Evolutionary conservation across 2,797 vertebrate genomes (phyloP).

Genomic region (Pseudochromis fuscus): DNA sequence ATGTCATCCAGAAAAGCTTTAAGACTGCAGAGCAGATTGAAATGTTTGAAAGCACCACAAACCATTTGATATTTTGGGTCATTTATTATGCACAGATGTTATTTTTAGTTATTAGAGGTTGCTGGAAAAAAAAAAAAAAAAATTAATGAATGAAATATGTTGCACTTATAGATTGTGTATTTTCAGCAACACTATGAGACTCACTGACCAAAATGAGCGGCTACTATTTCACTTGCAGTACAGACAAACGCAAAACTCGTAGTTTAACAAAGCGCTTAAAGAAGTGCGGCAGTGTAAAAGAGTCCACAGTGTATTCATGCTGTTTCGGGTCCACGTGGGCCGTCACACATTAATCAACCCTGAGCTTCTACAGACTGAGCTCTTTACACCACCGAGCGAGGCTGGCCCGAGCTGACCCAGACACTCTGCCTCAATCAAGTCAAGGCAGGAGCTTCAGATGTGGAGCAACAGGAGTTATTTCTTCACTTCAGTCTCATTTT

Average conservation of each 20-base stretch:
- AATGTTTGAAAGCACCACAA: constrained; percentile 28
- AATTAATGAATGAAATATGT: not conserved
- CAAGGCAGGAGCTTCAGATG: constrained; percentile 15
- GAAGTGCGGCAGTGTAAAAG: constrained; percentile 9
- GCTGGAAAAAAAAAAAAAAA: not conserved
- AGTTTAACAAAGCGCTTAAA: constrained; percentile 9
- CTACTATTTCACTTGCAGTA: not conserved
- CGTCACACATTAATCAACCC: constrained; percentile 58
- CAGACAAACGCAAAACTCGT: constrained; percentile 1
- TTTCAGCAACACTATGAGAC: not conserved
- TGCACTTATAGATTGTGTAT: not conserved
- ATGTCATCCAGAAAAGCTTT: rapidly evolving
- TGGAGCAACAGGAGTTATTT: constrained; percentile 33
- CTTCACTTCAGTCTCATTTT: constrained; percentile 23
- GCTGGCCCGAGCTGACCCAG: constrained; percentile 61
- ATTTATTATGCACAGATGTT: not conserved
- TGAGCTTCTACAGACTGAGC: constrained; percentile 13
- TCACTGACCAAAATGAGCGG: not conserved
- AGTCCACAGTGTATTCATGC: constrained; percentile 23
- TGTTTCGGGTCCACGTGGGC: constrained; percentile 40
- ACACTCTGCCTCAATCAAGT: constrained; percentile 45
- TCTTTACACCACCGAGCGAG: constrained; percentile 22
- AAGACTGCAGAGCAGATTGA: too few species aligned
- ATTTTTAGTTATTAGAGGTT: constrained; percentile 2
- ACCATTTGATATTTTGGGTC: not conserved